Evolutionary conservation across 2,888 invertebrate genomes (phyloP).

Genomic region (Beris morrisii): DNA sequence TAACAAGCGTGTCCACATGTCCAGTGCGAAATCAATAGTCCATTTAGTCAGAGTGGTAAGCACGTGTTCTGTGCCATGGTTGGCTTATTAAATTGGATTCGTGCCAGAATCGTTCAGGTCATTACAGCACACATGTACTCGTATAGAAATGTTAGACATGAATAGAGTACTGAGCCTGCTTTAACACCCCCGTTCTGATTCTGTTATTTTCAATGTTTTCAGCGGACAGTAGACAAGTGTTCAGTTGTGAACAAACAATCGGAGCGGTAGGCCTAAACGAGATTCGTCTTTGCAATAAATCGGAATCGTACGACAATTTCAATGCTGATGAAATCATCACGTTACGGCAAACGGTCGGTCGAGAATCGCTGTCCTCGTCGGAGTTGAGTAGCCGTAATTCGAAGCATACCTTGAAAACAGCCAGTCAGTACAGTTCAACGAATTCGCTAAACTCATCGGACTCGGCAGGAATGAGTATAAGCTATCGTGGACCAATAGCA

Average conservation of each 20-base stretch:
- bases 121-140: slow-evolving; percentile 1
- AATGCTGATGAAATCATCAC: slow-evolving; percentile 53
- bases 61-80: not conserved
- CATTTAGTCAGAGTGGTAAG: too few species aligned
- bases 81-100: slow-evolving; percentile 24
- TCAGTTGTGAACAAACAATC: slow-evolving; percentile 54
- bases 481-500: slow-evolving; percentile 46
- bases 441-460: slow-evolving; percentile 56
- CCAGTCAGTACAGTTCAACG: slow-evolving; percentile 56
- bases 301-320: slow-evolving; percentile 53
- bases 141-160: not conserved
- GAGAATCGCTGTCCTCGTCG: slow-evolving; percentile 54
- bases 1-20: too few species aligned
- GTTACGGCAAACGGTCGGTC: slow-evolving; percentile 48
- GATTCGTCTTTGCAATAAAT: slow-evolving; percentile 54
- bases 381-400: slow-evolving; percentile 55
- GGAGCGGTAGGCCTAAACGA: slow-evolving; percentile 56
- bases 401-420: slow-evolving; percentile 53
- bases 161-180: not conserved
- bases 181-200: not conserved
- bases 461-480: slow-evolving; percentile 52
- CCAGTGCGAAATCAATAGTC: too few species aligned
- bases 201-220: slow-evolving; percentile 25
- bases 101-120: slow-evolving; percentile 13
- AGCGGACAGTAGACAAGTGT: slow-evolving; percentile 56